Conservation (phyloP, 1,140 invertebrate genomes). For the Coptotermes formosanus region DNA sequence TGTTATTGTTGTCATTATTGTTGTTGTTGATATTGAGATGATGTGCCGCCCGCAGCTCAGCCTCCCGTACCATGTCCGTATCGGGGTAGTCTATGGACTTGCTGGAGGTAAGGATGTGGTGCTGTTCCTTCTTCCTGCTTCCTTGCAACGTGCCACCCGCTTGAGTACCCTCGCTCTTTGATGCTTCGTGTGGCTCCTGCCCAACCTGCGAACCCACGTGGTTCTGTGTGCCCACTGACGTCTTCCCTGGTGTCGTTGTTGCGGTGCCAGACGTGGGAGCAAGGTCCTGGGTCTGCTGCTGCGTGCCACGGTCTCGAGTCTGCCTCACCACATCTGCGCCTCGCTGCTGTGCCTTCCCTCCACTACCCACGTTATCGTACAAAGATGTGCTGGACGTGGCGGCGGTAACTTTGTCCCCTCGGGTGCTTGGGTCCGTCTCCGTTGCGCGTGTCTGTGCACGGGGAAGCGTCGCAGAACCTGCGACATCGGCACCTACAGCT, state of each 20-base stretch:
- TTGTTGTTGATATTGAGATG: conserved; percentile 31
- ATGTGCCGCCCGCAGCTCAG: conserved; percentile 55
- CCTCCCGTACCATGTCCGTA: conserved; percentile 57
- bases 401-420: conserved; percentile 71
- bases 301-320: conserved; percentile 43
- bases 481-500: conserved; percentile 31
- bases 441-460: conserved; percentile 69
- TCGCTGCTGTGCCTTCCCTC: conserved; percentile 40
- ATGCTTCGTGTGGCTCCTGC: conserved; percentile 41
- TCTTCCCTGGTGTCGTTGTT: conserved; percentile 24
- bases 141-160: conserved; percentile 66
- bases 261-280: conserved; percentile 37
- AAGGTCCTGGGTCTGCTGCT: conserved; percentile 44
- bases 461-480: conserved; percentile 81
- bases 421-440: conserved; percentile 58
- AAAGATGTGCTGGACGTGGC: conserved; percentile 83
- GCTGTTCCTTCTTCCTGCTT: conserved; percentile 57
- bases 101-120: conserved; percentile 56
- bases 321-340: conserved; percentile 41
- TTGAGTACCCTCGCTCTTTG: conserved; percentile 78
- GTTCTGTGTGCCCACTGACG: conserved; percentile 10
- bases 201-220: conserved; percentile 26
- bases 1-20: conserved; percentile 41
- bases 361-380: conserved; percentile 76
- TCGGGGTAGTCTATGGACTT: conserved; percentile 77